These are phyloP conservation scores for Eubasilissa splendida DNA, from an alignment of 2,888 invertebrate genomes.

Conservation along the genomic window DNA sequence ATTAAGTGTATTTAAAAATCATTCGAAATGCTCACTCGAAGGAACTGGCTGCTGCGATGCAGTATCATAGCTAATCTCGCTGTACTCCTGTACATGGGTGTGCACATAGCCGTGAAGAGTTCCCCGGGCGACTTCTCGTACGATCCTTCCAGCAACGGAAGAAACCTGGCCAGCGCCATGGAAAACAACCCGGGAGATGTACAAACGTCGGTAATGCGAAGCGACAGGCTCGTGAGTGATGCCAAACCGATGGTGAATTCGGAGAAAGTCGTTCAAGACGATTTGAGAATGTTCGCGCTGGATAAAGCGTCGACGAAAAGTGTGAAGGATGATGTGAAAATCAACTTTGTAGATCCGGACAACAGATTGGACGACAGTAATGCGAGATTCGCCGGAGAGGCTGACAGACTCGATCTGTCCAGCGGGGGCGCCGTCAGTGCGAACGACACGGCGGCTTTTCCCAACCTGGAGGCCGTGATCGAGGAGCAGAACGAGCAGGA, in stretches of 20 bases:
- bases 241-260: constrained; percentile 62
- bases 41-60: constrained; percentile 82
- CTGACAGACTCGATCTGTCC: constrained; percentile 54
- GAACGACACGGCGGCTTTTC: constrained; percentile 62
- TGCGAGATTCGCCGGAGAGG: constrained; percentile 61
- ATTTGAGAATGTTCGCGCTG: constrained; percentile 46
- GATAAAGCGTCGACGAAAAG: constrained; percentile 28
- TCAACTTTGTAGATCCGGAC: constrained; percentile 68
- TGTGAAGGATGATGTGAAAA: constrained; percentile 61
- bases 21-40: constrained; percentile 69
- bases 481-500: background rate
- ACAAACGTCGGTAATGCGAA: background rate
- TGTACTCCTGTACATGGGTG: constrained; percentile 80
- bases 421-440: background rate
- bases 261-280: constrained; percentile 39
- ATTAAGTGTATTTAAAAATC: constrained; percentile 11
- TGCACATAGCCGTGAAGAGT: constrained; percentile 73
- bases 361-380: background rate
- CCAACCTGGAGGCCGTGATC: constrained; percentile 30
- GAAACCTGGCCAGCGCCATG: constrained; percentile 41
- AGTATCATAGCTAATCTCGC: constrained; percentile 83
- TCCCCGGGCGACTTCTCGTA: constrained; percentile 58
- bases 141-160: constrained; percentile 43
- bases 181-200: constrained; percentile 13
- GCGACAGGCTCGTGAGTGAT: constrained; percentile 28